phyloP scores from a whole-genome alignment of 2,113 vertebrate genomes.

The Halichoerus grypus region DNA sequence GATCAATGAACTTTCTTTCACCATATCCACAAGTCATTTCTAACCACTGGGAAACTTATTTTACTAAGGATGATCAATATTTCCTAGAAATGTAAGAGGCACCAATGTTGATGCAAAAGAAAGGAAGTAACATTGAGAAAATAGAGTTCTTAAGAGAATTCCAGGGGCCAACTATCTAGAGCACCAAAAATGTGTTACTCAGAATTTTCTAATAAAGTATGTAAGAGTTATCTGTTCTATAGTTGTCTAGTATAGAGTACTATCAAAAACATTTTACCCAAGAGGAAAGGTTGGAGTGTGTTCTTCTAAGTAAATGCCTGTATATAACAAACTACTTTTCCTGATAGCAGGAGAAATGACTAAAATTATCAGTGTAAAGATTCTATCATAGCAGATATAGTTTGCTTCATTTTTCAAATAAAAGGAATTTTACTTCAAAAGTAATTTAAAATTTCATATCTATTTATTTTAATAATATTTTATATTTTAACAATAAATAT shows the following conservation, averaged over 20 bases:
- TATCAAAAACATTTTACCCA: slow-evolving; percentile 14
- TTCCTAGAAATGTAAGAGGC: slow-evolving; percentile 53
- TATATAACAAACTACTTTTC: not conserved
- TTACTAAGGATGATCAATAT: slow-evolving; percentile 71
- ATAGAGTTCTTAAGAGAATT: slow-evolving; percentile 18
- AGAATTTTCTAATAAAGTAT: not conserved
- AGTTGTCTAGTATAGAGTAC: not conserved
- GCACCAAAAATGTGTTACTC: not conserved
- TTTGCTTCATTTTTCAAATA: not conserved
- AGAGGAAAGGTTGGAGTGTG: not conserved
- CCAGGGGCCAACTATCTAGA: not conserved
- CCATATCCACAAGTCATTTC: slow-evolving; percentile 69
- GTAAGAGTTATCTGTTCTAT: not conserved
- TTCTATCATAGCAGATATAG: not conserved
- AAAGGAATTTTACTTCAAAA: not conserved
- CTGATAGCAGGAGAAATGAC: not conserved
- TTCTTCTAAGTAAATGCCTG: not conserved
- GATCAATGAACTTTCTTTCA: slow-evolving; percentile 73
- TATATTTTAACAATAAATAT: not conserved
- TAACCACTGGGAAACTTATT: slow-evolving; percentile 75
- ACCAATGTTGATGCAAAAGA: not conserved
- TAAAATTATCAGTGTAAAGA: not conserved
- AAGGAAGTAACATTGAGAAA: not conserved
- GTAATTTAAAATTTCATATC: not conserved
- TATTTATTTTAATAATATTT: not conserved